Conservation (phyloP, 92 coral and sea anemone genomes). For the Paragorgia papillata region DNA sequence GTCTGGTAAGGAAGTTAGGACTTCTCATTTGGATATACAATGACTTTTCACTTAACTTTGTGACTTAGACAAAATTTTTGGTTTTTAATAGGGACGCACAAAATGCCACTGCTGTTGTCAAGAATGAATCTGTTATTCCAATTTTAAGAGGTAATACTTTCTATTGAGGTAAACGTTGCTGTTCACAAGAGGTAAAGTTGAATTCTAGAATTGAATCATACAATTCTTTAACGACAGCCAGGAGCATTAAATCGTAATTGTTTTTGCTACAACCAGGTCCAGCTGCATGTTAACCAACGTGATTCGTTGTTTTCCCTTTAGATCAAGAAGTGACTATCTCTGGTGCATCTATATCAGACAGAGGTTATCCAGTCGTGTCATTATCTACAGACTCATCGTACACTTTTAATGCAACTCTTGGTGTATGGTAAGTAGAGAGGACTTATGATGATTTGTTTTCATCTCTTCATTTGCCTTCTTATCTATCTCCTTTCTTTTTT, state of each 20-base stretch:
- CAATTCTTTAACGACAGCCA: no score
- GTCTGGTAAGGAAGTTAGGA: conserved; percentile 73
- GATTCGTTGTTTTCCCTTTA: conserved; percentile 15
- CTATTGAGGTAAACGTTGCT: neutral
- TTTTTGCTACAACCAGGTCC: no score
- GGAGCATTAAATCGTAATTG: no score
- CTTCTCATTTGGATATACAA: no score
- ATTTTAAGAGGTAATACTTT: conserved; percentile 67
- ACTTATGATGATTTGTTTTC: neutral
- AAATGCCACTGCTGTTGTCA: conserved; percentile 64
- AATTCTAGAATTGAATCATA: no score
- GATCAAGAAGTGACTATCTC: conserved; percentile 86
- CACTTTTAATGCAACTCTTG: conserved; percentile 80
- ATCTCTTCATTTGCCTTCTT: neutral
- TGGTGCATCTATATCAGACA: conserved; percentile 92
- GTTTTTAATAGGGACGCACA: conserved; percentile 74
- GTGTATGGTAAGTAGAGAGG: conserved; percentile 77
- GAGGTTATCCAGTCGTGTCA: conserved; percentile 90
- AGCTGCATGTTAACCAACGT: no score
- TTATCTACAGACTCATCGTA: conserved; percentile 90
- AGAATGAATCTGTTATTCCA: conserved; percentile 80
- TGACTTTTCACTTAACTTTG: no score
- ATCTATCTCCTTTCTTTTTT: neutral
- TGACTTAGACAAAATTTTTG: no score
- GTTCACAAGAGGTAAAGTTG: no score